Evolutionary conservation across 2,797 vertebrate species (phyloP).

Genomic region (Chelmon rostratus): DNA sequence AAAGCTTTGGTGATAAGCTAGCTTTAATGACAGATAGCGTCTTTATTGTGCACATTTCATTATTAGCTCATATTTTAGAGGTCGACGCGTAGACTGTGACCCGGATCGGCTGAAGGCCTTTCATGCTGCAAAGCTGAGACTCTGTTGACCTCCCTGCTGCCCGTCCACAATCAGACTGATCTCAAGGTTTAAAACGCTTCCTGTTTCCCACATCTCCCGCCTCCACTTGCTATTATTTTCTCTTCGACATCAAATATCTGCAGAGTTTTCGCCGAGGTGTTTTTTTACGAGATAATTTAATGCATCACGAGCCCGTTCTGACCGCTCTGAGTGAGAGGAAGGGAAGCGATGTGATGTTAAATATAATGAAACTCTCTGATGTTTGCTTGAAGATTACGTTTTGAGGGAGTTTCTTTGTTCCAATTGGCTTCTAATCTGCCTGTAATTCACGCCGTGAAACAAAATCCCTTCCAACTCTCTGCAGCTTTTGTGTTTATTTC

Average conservation of each 20-base stretch:
- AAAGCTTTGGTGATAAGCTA: constrained; percentile 66
- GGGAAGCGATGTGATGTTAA: constrained; percentile 29
- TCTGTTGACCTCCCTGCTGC: constrained; percentile 25
- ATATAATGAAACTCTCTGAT: constrained; percentile 29
- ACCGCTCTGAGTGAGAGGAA: neutral
- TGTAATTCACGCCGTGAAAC: constrained; percentile 30
- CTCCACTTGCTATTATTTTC: neutral
- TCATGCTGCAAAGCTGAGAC: neutral
- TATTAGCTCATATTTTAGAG: constrained; percentile 61
- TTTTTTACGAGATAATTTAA: constrained; percentile 20
- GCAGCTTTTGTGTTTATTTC: constrained; percentile 57
- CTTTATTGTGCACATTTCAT: constrained; percentile 66
- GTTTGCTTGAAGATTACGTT: constrained; percentile 46
- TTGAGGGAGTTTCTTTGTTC: constrained; percentile 48
- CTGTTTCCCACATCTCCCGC: constrained; percentile 32
- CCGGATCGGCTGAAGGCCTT: constrained; percentile 46
- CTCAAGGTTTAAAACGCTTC: constrained; percentile 19
- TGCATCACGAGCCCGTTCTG: neutral
- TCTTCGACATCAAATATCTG: neutral
- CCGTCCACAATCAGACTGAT: constrained; percentile 1
- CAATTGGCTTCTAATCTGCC: constrained; percentile 50
- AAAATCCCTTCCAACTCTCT: constrained; percentile 25
- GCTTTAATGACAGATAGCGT: constrained; percentile 61
- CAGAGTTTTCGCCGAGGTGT: neutral
- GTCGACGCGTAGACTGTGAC: constrained; percentile 34